phyloP scores from a whole-genome alignment of 2,888 invertebrate species.

The Mechanitis mazaeus region DNA sequence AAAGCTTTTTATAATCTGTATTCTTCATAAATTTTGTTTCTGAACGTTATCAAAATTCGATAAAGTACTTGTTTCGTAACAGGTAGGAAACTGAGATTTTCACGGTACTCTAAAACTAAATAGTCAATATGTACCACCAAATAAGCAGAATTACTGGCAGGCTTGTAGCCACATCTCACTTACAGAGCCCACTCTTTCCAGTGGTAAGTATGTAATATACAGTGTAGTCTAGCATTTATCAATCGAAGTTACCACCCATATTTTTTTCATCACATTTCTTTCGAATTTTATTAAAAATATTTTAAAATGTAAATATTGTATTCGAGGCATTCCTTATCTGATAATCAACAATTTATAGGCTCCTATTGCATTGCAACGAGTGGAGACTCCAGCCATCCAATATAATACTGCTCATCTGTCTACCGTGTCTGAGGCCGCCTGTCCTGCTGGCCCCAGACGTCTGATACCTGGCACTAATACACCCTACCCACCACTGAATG shows the following conservation, averaged over 20 bases:
- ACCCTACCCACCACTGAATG: conserved; percentile 55
- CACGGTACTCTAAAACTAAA: conserved; percentile 7
- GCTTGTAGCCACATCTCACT: conserved; percentile 55
- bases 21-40: conserved; percentile 30
- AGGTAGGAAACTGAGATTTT: conserved; percentile 43
- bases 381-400: conserved; percentile 57
- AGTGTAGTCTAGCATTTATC: background rate
- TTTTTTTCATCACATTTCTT: too few relatives aligned
- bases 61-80: conserved; percentile 68
- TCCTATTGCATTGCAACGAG: conserved; percentile 67
- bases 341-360: conserved; percentile 42
- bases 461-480: conserved; percentile 64
- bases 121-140: conserved; percentile 62
- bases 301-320: too few relatives aligned
- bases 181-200: conserved; percentile 67
- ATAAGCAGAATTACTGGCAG: conserved; percentile 64
- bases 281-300: too few relatives aligned
- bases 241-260: background rate
- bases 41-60: conserved; percentile 38
- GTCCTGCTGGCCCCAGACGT: conserved; percentile 50
- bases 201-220: conserved; percentile 51
- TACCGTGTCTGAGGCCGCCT: conserved; percentile 56
- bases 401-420: conserved; percentile 62
- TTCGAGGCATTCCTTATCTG: conserved; percentile 4
- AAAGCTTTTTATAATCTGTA: too few relatives aligned